Percentiles rank a stretch among this genome's conserved stretches.
Conservation (phyloP, 2,888 invertebrate species). For the Euclidia mi region DNA sequence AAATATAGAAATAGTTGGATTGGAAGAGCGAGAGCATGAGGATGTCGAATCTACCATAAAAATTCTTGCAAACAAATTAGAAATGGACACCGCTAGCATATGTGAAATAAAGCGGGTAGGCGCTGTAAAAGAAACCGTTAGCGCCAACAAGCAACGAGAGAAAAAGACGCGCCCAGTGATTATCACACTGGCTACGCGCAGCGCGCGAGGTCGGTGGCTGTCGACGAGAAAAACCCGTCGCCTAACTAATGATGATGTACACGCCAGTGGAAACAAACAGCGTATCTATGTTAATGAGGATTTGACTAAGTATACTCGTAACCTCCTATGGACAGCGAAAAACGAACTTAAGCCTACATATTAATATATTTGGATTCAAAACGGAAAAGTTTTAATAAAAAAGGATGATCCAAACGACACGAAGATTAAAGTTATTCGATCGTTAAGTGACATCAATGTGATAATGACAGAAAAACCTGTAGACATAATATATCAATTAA, state of each 20-base stretch:
- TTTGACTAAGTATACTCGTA: too few species aligned
- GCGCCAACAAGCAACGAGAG: background rate
- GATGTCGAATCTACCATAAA: background rate
- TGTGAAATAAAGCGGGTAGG: background rate
- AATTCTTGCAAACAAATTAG: background rate
- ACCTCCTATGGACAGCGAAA: too few species aligned
- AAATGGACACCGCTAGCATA: background rate
- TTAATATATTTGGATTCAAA: too few species aligned
- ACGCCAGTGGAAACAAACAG: too few species aligned
- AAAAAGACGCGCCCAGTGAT: background rate
- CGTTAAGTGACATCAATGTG: conserved; percentile 2
- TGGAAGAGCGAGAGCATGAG: background rate
- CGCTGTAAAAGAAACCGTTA: background rate
- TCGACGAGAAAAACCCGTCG: background rate
- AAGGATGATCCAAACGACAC: too few species aligned
- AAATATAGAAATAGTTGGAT: too few species aligned
- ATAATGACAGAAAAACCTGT: too few species aligned
- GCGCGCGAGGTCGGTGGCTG: background rate
- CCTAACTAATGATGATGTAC: background rate
- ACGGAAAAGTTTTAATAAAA: too few species aligned
- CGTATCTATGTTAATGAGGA: too few species aligned
- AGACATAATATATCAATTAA: too few species aligned
- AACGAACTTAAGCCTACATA: background rate
- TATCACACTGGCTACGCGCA: background rate
- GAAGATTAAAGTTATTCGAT: background rate